Percentiles rank a stretch among this genome's conserved stretches.
phyloP scores from a whole-genome alignment of 2,888 invertebrate genomes.

The Conops quadrifasciatus region DNA sequence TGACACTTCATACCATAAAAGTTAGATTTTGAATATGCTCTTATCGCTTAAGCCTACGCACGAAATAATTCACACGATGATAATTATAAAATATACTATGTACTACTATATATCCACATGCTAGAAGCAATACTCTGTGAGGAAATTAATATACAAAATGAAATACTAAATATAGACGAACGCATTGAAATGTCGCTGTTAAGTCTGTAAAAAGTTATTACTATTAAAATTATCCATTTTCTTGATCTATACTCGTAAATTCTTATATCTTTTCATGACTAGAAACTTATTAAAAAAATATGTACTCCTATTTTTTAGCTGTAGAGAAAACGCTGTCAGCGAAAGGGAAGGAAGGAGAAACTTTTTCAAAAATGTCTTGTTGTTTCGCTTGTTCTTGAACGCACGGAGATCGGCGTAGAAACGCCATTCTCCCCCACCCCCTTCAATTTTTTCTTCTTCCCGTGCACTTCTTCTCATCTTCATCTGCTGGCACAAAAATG shows the following conservation, averaged over 20 bases:
- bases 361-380: neutral
- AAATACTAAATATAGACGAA: neutral
- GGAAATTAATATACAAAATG: slow-evolving; percentile 15
- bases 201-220: too few species aligned
- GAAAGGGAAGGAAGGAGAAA: neutral
- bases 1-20: slow-evolving; percentile 26
- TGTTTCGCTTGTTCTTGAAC: neutral
- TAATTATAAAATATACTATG: neutral
- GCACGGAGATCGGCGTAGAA: neutral
- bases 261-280: slow-evolving; percentile 25
- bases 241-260: neutral
- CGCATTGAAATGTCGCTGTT: too few species aligned
- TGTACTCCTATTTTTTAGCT: too few species aligned
- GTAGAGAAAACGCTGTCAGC: neutral
- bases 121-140: slow-evolving; percentile 4
- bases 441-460: neutral
- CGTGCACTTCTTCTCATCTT: neutral
- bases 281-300: slow-evolving; percentile 27
- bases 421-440: neutral
- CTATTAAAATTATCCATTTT: too few species aligned
- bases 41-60: neutral
- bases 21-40: neutral
- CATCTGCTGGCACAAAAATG: slow-evolving; percentile 4
- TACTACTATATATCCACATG: slow-evolving; percentile 1
- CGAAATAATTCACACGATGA: neutral